phyloP scores from a whole-genome alignment of 1,140 invertebrate species.

The Orchesella cincta region DNA sequence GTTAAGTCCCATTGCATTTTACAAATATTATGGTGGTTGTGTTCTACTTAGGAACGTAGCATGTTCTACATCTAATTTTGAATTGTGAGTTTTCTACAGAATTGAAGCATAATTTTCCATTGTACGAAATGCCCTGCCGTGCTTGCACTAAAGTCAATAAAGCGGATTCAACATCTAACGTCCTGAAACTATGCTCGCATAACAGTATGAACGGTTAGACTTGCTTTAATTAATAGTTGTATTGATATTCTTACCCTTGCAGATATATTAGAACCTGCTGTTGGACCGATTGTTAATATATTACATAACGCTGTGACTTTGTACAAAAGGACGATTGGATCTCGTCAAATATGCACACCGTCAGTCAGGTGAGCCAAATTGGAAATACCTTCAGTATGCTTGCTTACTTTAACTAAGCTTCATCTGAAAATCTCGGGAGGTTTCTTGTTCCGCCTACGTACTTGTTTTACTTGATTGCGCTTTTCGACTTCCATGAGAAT shows the following conservation, averaged over 20 bases:
- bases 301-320: slow-evolving; percentile 71
- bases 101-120: too few relatives aligned
- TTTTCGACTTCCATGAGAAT: too few relatives aligned
- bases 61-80: too few relatives aligned
- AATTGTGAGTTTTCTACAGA: too few relatives aligned
- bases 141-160: too few relatives aligned
- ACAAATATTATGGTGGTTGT: too few relatives aligned
- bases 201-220: background rate
- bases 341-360: slow-evolving; percentile 65
- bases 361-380: slow-evolving; percentile 45
- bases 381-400: background rate
- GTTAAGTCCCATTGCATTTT: too few relatives aligned
- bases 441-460: background rate
- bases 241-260: slow-evolving; percentile 11
- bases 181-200: too few relatives aligned
- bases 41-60: too few relatives aligned
- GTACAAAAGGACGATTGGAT: slow-evolving; percentile 68
- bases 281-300: slow-evolving; percentile 62
- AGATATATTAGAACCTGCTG: slow-evolving; percentile 50
- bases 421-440: background rate
- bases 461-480: too few relatives aligned
- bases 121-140: too few relatives aligned
- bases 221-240: background rate
- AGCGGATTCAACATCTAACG: too few relatives aligned
- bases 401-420: background rate